Conservation (phyloP, 2,113 vertebrate genomes). For the Phrynosoma platyrhinos region DNA sequence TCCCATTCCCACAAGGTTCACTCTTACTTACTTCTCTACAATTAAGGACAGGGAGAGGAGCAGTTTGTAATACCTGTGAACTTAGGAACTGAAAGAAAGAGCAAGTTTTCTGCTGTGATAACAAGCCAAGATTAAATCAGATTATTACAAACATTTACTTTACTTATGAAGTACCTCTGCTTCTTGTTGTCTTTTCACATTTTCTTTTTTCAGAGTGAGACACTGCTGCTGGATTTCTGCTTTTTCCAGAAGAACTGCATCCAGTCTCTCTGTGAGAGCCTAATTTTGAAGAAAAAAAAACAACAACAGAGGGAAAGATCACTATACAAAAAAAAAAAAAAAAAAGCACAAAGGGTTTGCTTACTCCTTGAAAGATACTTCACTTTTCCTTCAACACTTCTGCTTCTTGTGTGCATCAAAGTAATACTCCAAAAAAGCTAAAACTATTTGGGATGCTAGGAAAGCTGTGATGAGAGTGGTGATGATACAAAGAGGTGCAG, state of each 20-base stretch:
- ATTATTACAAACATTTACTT: neutral
- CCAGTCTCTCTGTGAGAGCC: constrained; percentile 91
- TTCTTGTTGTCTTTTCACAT: constrained; percentile 82
- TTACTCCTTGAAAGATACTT: neutral
- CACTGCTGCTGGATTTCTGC: constrained; percentile 93
- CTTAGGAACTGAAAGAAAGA: neutral
- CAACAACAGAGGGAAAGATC: constrained; percentile 30
- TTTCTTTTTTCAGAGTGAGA: constrained; percentile 85
- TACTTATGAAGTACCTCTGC: constrained; percentile 78
- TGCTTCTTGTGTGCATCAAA: neutral
- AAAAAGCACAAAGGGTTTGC: neutral
- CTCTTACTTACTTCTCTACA: neutral
- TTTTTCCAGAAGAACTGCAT: constrained; percentile 91
- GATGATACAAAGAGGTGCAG: no score
- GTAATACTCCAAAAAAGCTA: neutral
- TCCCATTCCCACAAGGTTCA: neutral
- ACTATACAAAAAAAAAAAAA: constrained; percentile 1
- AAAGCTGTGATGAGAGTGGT: no score
- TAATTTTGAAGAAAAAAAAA: constrained; percentile 67
- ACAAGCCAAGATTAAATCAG: neutral
- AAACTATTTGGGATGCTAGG: no score
- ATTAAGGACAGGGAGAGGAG: neutral
- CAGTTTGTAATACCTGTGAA: neutral
- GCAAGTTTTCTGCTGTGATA: neutral
- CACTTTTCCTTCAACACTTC: neutral